These are phyloP conservation scores for Phenganax subtilis DNA, from an alignment of 92 coral and sea anemone species.

Conservation along the genomic window DNA sequence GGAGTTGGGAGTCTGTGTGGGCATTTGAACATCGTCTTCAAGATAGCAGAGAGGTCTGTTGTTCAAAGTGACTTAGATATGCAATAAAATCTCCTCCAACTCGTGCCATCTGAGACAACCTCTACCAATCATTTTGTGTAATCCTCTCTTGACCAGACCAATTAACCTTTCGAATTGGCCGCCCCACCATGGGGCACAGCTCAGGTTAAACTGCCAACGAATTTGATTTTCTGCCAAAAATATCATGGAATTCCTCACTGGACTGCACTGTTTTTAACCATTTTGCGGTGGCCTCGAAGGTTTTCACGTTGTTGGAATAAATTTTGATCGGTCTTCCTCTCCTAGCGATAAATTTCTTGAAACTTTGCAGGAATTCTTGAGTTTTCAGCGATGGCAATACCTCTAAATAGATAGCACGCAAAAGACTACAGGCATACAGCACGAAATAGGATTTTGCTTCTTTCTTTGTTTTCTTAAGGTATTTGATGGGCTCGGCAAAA, in stretches of 20 bases:
- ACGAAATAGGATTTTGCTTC: conserved; percentile 17
- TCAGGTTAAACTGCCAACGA: conserved; percentile 5
- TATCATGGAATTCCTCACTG: neutral
- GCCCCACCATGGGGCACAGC: conserved; percentile 10
- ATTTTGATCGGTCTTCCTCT: conserved; percentile 3
- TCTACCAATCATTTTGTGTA: conserved; percentile 2
- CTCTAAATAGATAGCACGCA: neutral
- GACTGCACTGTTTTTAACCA: neutral
- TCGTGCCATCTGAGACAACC: neutral
- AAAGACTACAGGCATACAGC: neutral
- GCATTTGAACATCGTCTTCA: neutral
- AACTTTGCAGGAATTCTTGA: neutral
- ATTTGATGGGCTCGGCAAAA: conserved; percentile 15
- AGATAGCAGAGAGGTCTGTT: neutral
- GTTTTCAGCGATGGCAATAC: neutral
- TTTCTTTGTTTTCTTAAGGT: neutral
- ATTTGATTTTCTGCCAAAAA: neutral
- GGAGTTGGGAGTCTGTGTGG: neutral
- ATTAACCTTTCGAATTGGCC: conserved; percentile 1
- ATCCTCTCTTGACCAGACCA: neutral
- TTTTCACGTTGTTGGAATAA: neutral
- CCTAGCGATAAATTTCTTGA: conserved; percentile 13
- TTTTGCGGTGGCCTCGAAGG: neutral
- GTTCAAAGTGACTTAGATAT: conserved; percentile 10
- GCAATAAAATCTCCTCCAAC: neutral